These are phyloP conservation scores for Buathra laborator DNA, from an alignment of 2,888 invertebrate species.

Conservation along the genomic window DNA sequence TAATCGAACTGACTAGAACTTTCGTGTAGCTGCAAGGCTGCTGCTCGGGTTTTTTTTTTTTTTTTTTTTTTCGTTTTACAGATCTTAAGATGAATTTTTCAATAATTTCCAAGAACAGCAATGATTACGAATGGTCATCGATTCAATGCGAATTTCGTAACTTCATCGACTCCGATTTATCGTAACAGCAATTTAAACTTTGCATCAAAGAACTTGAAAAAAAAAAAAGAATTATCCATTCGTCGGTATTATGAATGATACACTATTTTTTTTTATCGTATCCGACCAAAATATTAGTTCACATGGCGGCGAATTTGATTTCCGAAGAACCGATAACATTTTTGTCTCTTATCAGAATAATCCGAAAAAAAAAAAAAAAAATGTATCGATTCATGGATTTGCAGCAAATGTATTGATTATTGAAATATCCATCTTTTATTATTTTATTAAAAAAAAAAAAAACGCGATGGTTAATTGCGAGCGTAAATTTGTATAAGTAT, in stretches of 20 bases:
- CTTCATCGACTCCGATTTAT: no score
- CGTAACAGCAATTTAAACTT: not conserved
- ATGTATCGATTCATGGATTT: not conserved
- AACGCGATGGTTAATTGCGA: not conserved
- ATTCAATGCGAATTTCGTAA: not conserved
- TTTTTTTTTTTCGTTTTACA: not conserved
- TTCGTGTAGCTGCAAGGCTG: slow-evolving; percentile 38
- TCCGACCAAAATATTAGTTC: not conserved
- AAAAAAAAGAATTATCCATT: not conserved
- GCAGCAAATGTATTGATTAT: not conserved
- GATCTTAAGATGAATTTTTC: not conserved
- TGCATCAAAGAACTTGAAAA: no score
- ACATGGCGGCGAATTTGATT: not conserved
- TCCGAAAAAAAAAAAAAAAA: not conserved
- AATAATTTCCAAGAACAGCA: not conserved
- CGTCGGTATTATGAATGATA: not conserved
- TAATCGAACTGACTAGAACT: slow-evolving; percentile 66
- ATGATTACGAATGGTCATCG: not conserved
- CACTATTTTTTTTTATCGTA: not conserved
- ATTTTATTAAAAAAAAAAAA: not conserved
- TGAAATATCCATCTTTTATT: not conserved
- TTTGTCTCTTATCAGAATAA: not conserved
- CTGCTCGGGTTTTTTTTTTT: slow-evolving; percentile 14
- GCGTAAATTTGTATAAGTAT: not conserved
- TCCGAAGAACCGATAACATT: not conserved